phyloP scores from a whole-genome alignment of 2,797 vertebrate species.

The Eupleurogrammus muticus region DNA sequence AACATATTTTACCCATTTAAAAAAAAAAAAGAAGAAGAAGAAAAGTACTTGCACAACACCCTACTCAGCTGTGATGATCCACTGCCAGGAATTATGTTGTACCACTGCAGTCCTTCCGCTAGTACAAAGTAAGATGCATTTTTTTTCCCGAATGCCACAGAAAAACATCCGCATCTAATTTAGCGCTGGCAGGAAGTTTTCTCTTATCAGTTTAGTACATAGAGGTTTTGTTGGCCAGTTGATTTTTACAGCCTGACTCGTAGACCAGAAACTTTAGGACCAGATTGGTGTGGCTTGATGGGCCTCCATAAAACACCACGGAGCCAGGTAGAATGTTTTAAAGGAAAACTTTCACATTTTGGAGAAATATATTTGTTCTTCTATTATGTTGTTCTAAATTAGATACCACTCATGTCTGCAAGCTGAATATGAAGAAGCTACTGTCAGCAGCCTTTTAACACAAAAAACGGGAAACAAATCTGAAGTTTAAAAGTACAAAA shows the following conservation, averaged over 20 bases:
- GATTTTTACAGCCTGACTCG: constrained; percentile 49
- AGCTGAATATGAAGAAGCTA: not conserved
- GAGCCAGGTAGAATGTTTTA: constrained; percentile 1
- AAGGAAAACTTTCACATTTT: constrained; percentile 10
- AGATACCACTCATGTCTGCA: not conserved
- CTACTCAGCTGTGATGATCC: constrained; percentile 68
- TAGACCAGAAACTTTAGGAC: constrained; percentile 14
- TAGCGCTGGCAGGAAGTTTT: constrained; percentile 73
- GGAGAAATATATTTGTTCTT: not conserved
- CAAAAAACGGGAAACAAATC: not conserved
- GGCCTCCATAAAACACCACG: constrained; percentile 3
- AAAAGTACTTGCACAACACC: constrained; percentile 55
- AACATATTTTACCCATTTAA: constrained; percentile 55
- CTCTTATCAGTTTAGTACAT: constrained; percentile 80
- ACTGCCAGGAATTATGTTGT: constrained; percentile 66
- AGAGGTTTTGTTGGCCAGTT: constrained; percentile 75
- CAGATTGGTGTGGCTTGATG: constrained; percentile 12
- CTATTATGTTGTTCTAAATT: not conserved
- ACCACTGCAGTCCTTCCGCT: constrained; percentile 47
- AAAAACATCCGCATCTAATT: constrained; percentile 70
- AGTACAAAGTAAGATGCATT: constrained; percentile 45
- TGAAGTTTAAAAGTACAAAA: not conserved
- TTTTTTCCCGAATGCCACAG: constrained; percentile 41
- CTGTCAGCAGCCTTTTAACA: not conserved
- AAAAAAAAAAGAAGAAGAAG: constrained; percentile 7